A percentile compares a stretch with the other conserved stretches of the same genome.
Evolutionary conservation across 2,888 invertebrate genomes (phyloP).

Genomic region (Melieria picta): DNA sequence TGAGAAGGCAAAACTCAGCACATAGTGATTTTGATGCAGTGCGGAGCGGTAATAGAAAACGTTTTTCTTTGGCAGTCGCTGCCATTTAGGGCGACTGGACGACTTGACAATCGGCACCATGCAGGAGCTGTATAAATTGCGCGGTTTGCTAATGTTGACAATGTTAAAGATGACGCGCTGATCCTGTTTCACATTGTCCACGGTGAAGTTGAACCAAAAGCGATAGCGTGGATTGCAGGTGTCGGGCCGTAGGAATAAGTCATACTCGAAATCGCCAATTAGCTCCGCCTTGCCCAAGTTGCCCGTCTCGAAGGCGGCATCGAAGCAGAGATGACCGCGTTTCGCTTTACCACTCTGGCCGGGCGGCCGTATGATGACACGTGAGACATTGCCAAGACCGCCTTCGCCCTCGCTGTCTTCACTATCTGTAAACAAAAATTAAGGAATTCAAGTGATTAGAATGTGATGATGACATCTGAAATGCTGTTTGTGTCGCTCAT

Average conservation of each 20-base stretch:
- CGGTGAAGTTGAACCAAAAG: slow-evolving; percentile 98
- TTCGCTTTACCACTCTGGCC: slow-evolving; percentile 96
- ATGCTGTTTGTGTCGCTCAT: not conserved
- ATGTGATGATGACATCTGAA: not conserved
- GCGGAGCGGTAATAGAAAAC: slow-evolving; percentile 93
- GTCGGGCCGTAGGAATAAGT: slow-evolving; percentile 94
- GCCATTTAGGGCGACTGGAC: slow-evolving; percentile 91
- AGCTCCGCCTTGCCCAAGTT: slow-evolving; percentile 96
- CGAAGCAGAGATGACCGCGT: slow-evolving; percentile 95
- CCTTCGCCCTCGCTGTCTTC: slow-evolving; percentile 94
- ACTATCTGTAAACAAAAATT: slow-evolving; percentile 72
- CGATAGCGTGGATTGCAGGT: slow-evolving; percentile 93
- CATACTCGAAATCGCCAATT: slow-evolving; percentile 94
- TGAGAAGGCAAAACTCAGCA: slow-evolving; percentile 92
- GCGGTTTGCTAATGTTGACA: slow-evolving; percentile 93
- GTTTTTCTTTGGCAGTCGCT: slow-evolving; percentile 80
- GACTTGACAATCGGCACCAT: slow-evolving; percentile 96
- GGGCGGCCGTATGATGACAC: slow-evolving; percentile 86
- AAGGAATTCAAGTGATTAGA: not conserved
- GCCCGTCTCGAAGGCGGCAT: slow-evolving; percentile 96
- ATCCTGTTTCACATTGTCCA: slow-evolving; percentile 92
- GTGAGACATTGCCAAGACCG: slow-evolving; percentile 91
- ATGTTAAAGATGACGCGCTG: slow-evolving; percentile 97
- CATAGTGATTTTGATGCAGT: slow-evolving; percentile 88
- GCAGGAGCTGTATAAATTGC: slow-evolving; percentile 87